Percentiles rank a stretch among this genome's conserved stretches.
These are phyloP conservation scores for Anolis sagrei DNA, from an alignment of 2,113 vertebrate species.

Conservation along the genomic window DNA sequence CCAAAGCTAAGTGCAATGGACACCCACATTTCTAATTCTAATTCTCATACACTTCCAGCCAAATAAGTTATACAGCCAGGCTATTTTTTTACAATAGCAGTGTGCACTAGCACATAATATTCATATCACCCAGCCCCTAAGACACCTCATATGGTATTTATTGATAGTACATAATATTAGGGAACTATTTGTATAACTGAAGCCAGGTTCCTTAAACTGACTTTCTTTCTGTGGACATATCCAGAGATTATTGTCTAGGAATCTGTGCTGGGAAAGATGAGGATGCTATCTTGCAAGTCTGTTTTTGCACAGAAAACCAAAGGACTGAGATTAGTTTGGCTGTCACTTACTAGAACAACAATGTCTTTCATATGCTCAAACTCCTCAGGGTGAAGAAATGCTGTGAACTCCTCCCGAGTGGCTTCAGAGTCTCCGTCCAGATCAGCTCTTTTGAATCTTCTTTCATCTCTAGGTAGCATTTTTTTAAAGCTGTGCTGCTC, in stretches of 20 bases:
- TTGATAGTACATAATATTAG: background rate
- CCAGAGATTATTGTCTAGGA: constrained; percentile 4
- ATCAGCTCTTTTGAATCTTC: constrained; percentile 91
- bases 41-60: background rate
- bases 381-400: constrained; percentile 97
- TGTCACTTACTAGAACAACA: constrained; percentile 89
- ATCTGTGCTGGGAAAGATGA: constrained; percentile 28
- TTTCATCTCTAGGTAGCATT: constrained; percentile 96
- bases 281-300: constrained; percentile 30
- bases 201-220: constrained; percentile 4
- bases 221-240: constrained; percentile 8
- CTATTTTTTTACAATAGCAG: background rate
- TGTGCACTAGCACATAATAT: background rate
- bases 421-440: constrained; percentile 83
- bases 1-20: background rate
- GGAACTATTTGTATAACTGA: background rate
- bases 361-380: constrained; percentile 97
- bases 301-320: constrained; percentile 26
- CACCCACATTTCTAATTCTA: background rate
- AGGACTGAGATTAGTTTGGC: constrained; percentile 22
- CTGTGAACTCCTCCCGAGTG: constrained; percentile 93
- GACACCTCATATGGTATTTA: background rate
- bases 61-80: background rate
- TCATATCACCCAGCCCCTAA: background rate
- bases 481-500: constrained; percentile 97